Evolutionary conservation across 2,797 vertebrate species (phyloP).

Genomic region (Leptoclinus maculatus): DNA sequence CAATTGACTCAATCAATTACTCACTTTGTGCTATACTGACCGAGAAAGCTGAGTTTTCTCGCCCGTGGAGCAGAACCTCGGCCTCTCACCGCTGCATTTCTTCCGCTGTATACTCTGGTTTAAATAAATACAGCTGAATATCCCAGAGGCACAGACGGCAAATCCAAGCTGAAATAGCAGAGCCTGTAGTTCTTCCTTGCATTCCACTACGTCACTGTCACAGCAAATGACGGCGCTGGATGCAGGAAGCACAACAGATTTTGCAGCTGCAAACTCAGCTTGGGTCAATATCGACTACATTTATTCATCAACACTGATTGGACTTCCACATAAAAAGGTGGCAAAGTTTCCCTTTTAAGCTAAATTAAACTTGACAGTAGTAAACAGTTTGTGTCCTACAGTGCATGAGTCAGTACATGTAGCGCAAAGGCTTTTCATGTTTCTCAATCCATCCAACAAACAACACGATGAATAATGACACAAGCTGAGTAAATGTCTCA

Average conservation of each 20-base stretch:
- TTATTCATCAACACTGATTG: background rate
- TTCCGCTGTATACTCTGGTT: background rate
- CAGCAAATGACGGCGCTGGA: background rate
- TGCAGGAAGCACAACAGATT: background rate
- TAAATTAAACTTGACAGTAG: background rate
- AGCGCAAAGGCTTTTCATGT: background rate
- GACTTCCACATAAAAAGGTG: background rate
- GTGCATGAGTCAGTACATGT: background rate
- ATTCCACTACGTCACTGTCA: background rate
- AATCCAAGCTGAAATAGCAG: background rate
- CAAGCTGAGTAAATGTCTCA: constrained; percentile 8
- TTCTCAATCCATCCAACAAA: background rate
- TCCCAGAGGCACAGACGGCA: background rate
- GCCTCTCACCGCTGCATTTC: background rate
- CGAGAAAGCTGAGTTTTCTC: no score
- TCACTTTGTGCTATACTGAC: no score
- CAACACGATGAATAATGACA: background rate
- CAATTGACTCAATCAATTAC: background rate
- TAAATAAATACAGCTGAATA: background rate
- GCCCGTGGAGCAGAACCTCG: background rate
- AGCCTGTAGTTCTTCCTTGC: background rate
- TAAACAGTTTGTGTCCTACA: background rate
- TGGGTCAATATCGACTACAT: background rate
- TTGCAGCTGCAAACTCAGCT: background rate
- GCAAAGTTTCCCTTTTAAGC: background rate